Percentiles rank a stretch among this genome's conserved stretches.
Evolutionary conservation across 2,797 vertebrate species (phyloP).

Genomic region (Australoheros facetus): DNA sequence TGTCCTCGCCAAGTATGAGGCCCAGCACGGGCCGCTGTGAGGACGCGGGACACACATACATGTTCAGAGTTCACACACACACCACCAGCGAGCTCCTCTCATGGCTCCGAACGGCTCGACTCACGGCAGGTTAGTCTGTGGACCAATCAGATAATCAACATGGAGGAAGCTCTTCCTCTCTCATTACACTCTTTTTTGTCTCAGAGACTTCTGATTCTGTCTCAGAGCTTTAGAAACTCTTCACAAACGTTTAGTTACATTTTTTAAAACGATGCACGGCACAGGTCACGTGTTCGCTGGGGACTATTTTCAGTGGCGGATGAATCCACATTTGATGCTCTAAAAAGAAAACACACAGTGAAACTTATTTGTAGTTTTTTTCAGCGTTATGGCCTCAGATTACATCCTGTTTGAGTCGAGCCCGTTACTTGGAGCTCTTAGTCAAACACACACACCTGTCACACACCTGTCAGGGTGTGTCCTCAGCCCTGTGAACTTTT

Average conservation of each 20-base stretch:
- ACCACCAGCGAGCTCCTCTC: not conserved
- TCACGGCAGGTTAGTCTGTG: not conserved
- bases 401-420: not conserved
- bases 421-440: not conserved
- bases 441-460: not conserved
- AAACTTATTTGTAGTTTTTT: not conserved
- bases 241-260: not conserved
- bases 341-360: not conserved
- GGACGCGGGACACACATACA: not conserved
- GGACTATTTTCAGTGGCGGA: not conserved
- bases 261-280: not conserved
- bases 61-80: not conserved
- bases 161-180: not conserved
- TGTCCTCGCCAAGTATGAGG: conserved; percentile 92
- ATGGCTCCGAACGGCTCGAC: not conserved
- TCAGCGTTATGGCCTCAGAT: not conserved
- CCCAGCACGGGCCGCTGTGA: conserved; percentile 91
- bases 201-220: not conserved
- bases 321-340: not conserved
- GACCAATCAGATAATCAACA: not conserved
- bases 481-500: not conserved
- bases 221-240: not conserved
- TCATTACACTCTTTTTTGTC: not conserved
- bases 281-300: not conserved
- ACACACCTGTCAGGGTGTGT: not conserved